Conservation (phyloP, 2,113 vertebrate genomes). For the Bambusicola thoracicus region DNA sequence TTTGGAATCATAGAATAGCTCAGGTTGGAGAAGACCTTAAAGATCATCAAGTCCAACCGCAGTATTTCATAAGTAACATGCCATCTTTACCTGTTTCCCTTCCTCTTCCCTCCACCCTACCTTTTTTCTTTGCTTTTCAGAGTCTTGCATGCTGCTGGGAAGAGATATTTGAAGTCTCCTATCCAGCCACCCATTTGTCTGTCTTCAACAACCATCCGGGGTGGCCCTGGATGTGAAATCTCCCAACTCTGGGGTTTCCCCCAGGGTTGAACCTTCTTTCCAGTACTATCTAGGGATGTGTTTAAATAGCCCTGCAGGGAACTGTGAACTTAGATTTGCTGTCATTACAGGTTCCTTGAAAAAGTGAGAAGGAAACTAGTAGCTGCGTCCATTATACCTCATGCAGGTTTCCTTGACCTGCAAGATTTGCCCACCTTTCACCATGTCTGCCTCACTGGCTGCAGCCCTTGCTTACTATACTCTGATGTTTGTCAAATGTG, state of each 20-base stretch:
- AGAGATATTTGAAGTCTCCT: not conserved
- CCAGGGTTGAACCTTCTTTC: not conserved
- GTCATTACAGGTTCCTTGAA: not conserved
- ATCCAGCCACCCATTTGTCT: not conserved
- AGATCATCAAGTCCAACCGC: no score
- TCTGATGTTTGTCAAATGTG: not conserved
- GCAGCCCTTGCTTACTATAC: fast-evolving
- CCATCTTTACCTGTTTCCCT: not conserved
- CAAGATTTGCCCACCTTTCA: not conserved
- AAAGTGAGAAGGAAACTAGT: not conserved
- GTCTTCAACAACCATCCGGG: fast-evolving
- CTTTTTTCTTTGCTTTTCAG: not conserved
- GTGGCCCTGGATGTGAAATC: not conserved
- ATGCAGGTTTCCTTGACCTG: not conserved
- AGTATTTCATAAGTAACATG: not conserved
- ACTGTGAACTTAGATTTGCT: not conserved
- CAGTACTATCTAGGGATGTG: not conserved
- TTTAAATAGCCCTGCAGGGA: not conserved
- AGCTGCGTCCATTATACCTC: not conserved
- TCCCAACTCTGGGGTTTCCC: not conserved
- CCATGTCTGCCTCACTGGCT: fast-evolving
- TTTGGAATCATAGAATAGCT: no score
- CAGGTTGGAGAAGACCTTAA: no score
- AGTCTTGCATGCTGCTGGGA: not conserved
- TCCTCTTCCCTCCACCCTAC: not conserved